These are phyloP conservation scores for Fistularia tabacaria DNA, from an alignment of 2,797 vertebrate genomes.

Conservation along the genomic window DNA sequence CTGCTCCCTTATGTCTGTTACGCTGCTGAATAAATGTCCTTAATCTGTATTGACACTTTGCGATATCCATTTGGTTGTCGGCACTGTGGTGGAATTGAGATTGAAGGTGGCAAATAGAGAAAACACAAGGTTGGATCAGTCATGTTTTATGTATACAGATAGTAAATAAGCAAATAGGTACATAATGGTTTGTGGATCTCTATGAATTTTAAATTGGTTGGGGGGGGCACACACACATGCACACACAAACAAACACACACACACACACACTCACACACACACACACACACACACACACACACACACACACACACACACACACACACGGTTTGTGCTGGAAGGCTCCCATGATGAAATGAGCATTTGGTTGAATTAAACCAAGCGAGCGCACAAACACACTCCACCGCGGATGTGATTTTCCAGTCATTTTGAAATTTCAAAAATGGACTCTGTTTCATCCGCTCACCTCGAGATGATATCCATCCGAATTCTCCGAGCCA, in stretches of 20 bases:
- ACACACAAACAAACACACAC: constrained; percentile 19
- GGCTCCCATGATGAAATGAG: constrained; percentile 20
- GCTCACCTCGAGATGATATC: constrained; percentile 36
- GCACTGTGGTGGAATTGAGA: constrained; percentile 30
- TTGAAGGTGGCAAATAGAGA: constrained; percentile 30
- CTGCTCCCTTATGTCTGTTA: neutral
- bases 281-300: constrained; percentile 37
- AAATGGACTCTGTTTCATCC: constrained; percentile 18
- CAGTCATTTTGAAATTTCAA: constrained; percentile 44
- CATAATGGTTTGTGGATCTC: constrained; percentile 53
- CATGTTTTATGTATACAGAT: constrained; percentile 65
- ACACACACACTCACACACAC: neutral
- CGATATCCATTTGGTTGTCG: constrained; percentile 10
- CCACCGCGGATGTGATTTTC: constrained; percentile 28
- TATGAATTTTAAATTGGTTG: constrained; percentile 66
- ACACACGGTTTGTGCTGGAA: constrained; percentile 5
- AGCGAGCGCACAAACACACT: constrained; percentile 7
- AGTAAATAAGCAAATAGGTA: constrained; percentile 62
- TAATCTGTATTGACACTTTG: constrained; percentile 12
- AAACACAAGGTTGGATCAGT: constrained; percentile 33
- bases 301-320: constrained; percentile 24
- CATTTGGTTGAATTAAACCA: constrained; percentile 36
- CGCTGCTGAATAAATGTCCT: constrained; percentile 23
- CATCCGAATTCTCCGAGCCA: constrained; percentile 29
- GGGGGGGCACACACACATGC: constrained; percentile 11